These are phyloP conservation scores for Heliconius aoede DNA, from an alignment of 2,888 invertebrate genomes.

Conservation along the genomic window DNA sequence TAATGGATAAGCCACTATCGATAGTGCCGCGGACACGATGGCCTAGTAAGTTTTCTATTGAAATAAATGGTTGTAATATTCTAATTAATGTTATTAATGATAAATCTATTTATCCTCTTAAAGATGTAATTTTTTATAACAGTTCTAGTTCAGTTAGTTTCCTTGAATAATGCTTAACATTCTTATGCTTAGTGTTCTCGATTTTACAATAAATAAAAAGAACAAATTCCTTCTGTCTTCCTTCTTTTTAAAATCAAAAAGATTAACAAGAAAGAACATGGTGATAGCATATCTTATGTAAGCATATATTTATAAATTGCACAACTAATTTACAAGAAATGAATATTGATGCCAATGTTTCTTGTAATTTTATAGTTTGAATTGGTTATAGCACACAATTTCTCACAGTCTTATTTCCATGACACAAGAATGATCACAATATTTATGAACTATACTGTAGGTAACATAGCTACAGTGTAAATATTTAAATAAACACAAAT, in stretches of 20 bases:
- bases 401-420: constrained; percentile 11
- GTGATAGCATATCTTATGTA: background rate
- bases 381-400: constrained; percentile 4
- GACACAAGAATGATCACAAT: background rate
- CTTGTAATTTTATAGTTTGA: constrained; percentile 9
- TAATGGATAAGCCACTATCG: constrained; percentile 18
- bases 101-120: background rate
- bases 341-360: background rate
- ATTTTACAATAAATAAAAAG: too few relatives aligned
- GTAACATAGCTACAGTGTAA: background rate
- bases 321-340: background rate
- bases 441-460: background rate
- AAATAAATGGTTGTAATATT: background rate
- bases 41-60: constrained; percentile 4
- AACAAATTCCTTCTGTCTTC: too few relatives aligned
- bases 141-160: too few relatives aligned
- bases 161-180: too few relatives aligned
- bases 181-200: too few relatives aligned
- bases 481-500: background rate
- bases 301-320: background rate
- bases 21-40: constrained; percentile 8
- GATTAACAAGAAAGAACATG: background rate
- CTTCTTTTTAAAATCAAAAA: background rate
- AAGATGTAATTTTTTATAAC: background rate
- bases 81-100: background rate